A percentile compares a stretch with the other conserved stretches of the same genome.
phyloP scores from a whole-genome alignment of 1,140 invertebrate genomes.

The Cydia amplana region DNA sequence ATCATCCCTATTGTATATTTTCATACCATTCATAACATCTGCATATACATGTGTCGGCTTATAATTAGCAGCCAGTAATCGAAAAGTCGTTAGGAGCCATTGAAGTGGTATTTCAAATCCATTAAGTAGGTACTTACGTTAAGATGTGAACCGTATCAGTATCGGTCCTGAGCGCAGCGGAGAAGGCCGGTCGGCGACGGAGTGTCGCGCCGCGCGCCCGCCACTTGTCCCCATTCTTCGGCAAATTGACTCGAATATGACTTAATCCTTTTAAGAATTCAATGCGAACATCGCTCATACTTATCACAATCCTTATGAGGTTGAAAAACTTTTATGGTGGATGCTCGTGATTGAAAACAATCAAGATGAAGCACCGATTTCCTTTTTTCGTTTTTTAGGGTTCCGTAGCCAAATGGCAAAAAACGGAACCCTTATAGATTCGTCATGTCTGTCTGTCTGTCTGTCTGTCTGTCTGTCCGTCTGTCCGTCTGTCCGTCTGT shows the following conservation, averaged over 20 bases:
- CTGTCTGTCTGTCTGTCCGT: too few relatives aligned
- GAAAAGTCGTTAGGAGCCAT: slow-evolving; percentile 35
- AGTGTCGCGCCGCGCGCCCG: slow-evolving; percentile 50
- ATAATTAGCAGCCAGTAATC: slow-evolving; percentile 40
- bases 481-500: too few relatives aligned
- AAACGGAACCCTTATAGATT: too few relatives aligned
- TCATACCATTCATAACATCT: neutral
- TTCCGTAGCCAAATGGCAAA: too few relatives aligned
- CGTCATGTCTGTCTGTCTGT: too few relatives aligned
- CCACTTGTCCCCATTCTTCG: slow-evolving; percentile 68
- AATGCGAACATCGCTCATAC: slow-evolving; percentile 48
- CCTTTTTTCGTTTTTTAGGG: too few relatives aligned
- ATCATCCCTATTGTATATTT: neutral
- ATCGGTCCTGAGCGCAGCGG: neutral
- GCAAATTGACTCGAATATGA: slow-evolving; percentile 68
- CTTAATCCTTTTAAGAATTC: slow-evolving; percentile 72
- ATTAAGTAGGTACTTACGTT: slow-evolving; percentile 52
- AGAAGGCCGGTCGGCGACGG: slow-evolving; percentile 49
- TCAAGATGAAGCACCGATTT: neutral
- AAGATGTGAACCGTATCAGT: slow-evolving; percentile 34
- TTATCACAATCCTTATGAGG: slow-evolving; percentile 55
- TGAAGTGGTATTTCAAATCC: slow-evolving; percentile 41
- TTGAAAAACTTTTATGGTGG: neutral
- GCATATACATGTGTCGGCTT: neutral
- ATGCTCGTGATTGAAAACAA: neutral